Evolutionary conservation across 2,113 vertebrate species (phyloP).

Genomic region (Oenanthe melanoleuca): DNA sequence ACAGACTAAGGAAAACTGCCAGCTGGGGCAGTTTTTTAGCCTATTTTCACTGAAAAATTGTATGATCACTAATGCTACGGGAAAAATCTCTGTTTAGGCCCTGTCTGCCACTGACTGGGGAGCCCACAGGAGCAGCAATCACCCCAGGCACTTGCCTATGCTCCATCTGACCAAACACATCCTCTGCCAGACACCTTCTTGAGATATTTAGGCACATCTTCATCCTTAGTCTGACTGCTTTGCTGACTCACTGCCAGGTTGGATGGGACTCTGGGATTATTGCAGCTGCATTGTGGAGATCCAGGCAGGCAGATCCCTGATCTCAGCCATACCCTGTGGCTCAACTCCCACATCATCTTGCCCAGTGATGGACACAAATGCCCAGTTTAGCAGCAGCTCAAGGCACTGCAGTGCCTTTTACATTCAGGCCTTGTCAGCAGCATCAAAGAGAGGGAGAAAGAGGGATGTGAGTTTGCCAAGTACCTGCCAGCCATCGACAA

Average conservation of each 20-base stretch:
- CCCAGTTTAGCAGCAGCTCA: neutral
- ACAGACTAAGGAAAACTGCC: neutral
- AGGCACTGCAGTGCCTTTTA: neutral
- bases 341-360: neutral
- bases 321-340: neutral
- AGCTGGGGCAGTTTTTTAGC: neutral
- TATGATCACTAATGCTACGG: neutral
- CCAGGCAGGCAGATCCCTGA: neutral
- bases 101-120: neutral
- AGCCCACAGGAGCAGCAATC: neutral
- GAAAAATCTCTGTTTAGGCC: neutral
- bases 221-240: neutral
- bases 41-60: neutral
- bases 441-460: neutral
- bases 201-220: neutral
- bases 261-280: neutral
- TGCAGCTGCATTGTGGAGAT: neutral
- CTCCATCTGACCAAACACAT: neutral
- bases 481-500: conserved; percentile 88
- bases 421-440: neutral
- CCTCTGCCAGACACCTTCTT: neutral
- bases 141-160: neutral
- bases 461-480: neutral
- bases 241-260: neutral
- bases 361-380: neutral